phyloP scores from a whole-genome alignment of 2,797 vertebrate genomes.

The Sternarchorhynchus goeldii region DNA sequence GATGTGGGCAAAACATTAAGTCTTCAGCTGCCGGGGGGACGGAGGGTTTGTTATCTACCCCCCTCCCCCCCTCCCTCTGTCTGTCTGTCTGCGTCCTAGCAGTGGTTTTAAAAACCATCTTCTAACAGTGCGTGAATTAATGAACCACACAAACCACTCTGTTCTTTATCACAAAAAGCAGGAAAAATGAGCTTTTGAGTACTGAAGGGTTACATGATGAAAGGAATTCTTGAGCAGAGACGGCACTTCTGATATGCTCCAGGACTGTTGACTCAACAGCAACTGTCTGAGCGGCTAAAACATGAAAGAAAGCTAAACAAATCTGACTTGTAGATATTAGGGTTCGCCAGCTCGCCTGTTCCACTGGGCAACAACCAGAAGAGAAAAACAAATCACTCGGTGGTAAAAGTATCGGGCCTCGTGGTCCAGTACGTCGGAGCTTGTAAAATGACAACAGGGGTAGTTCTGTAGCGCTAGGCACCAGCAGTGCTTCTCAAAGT shows the following conservation, averaged over 20 bases:
- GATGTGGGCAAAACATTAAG: too few species aligned
- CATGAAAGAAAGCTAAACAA: background rate
- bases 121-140: background rate
- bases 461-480: constrained; percentile 64
- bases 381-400: background rate
- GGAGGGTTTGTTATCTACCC: background rate
- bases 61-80: background rate
- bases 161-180: background rate
- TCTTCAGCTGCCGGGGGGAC: too few species aligned
- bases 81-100: too few species aligned
- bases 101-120: background rate
- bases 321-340: background rate
- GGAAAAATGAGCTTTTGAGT: background rate
- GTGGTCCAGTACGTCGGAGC: background rate
- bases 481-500: constrained; percentile 66
- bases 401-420: background rate
- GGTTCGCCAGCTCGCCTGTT: background rate
- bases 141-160: background rate
- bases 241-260: background rate
- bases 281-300: background rate
- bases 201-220: background rate
- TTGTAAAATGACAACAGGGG: constrained; percentile 33
- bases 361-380: background rate
- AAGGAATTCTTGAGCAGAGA: background rate
- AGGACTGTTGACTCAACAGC: background rate